phyloP scores from a whole-genome alignment of 2,113 vertebrate genomes.

The Irena cyanogastra region DNA sequence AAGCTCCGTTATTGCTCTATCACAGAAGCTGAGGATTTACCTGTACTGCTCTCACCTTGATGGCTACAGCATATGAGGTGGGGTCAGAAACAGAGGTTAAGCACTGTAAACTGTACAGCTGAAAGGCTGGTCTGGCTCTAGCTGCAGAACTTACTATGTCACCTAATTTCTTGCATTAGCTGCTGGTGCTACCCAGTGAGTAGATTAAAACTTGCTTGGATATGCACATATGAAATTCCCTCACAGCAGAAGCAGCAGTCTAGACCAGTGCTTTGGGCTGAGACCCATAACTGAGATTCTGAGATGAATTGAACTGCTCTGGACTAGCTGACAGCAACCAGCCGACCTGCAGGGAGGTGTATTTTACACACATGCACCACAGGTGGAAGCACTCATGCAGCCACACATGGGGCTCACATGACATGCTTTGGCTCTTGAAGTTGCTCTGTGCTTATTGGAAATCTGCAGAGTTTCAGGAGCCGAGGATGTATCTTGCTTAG shows the following conservation, averaged over 20 bases:
- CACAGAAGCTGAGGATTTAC: not conserved
- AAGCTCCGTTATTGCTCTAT: not conserved
- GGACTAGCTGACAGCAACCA: not conserved
- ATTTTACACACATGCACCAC: not conserved
- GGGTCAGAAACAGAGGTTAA: not conserved
- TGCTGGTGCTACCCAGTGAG: not conserved
- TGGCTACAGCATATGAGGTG: not conserved
- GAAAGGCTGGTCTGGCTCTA: not conserved
- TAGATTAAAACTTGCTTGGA: not conserved
- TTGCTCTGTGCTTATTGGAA: not conserved
- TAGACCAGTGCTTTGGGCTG: not conserved
- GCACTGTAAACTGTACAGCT: not conserved
- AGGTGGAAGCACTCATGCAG: accelerated
- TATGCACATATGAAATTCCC: not conserved
- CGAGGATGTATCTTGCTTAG: not conserved
- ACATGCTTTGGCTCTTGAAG: not conserved
- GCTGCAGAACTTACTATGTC: not conserved
- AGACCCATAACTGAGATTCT: not conserved
- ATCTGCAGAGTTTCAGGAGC: not conserved
- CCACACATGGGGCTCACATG: accelerated
- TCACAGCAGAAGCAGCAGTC: not conserved
- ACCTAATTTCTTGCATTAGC: not conserved
- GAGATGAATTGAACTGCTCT: not conserved
- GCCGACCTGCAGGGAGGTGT: not conserved
- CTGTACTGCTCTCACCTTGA: not conserved